Conservation (phyloP, 2,113 vertebrate genomes). For the Hydrolagus affinis region DNA sequence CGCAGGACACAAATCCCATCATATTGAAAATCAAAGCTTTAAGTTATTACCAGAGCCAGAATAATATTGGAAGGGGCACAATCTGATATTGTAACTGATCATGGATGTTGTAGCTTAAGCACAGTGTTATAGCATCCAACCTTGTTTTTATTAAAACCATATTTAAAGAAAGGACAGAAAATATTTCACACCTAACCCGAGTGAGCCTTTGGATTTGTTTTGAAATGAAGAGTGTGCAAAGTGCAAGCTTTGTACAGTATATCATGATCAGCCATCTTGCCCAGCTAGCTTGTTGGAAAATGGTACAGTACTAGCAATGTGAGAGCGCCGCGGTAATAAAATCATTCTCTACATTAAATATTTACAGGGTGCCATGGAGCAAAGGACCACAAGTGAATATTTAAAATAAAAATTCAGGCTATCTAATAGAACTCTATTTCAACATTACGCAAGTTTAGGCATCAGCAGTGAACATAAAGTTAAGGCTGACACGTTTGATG, state of each 20-base stretch:
- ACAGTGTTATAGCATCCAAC: neutral
- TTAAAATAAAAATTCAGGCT: neutral
- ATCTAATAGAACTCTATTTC: neutral
- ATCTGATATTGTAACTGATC: neutral
- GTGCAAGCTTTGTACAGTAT: no score
- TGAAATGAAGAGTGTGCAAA: no score
- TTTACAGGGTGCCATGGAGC: neutral
- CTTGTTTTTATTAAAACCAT: neutral
- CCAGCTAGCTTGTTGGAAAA: neutral
- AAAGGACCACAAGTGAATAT: neutral
- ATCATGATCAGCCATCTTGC: no score
- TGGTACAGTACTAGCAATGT: neutral
- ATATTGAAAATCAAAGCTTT: neutral
- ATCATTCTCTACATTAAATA: neutral
- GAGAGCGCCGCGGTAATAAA: neutral
- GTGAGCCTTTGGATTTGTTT: no score
- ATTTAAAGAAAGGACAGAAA: neutral
- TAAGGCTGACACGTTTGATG: no score
- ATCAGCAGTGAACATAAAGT: no score
- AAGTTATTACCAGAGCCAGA: neutral
- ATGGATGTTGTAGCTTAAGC: neutral
- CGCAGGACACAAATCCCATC: neutral
- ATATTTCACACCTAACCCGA: no score
- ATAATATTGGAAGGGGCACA: neutral
- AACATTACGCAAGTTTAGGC: no score